Conservation (phyloP, 2,888 invertebrate genomes). For the Catocala fraxini region DNA sequence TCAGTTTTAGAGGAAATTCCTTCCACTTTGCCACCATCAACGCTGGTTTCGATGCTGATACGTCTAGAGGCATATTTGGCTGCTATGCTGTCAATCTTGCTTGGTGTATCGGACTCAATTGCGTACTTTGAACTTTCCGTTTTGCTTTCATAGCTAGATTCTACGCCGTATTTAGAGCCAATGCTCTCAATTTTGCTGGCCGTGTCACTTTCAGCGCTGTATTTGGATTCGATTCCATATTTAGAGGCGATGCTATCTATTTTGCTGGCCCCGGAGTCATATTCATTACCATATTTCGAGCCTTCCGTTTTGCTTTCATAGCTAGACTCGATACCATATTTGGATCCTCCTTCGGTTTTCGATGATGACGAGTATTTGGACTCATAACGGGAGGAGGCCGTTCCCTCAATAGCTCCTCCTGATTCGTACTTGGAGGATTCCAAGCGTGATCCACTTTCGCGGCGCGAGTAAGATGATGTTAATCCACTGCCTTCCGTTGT, state of each 20-base stretch:
- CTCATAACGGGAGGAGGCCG: slow-evolving; percentile 71
- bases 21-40: slow-evolving; percentile 66
- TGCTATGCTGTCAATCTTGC: slow-evolving; percentile 54
- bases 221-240: slow-evolving; percentile 73
- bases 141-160: slow-evolving; percentile 55
- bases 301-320: slow-evolving; percentile 54
- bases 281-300: slow-evolving; percentile 61
- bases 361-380: slow-evolving; percentile 69
- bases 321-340: slow-evolving; percentile 34
- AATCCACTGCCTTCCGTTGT: slow-evolving; percentile 68
- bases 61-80: slow-evolving; percentile 60
- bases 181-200: slow-evolving; percentile 61
- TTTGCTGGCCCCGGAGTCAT: slow-evolving; percentile 64
- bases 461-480: slow-evolving; percentile 71
- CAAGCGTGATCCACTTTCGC: slow-evolving; percentile 75
- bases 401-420: slow-evolving; percentile 70
- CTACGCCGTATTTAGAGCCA: slow-evolving; percentile 70
- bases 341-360: slow-evolving; percentile 55
- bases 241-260: slow-evolving; percentile 72
- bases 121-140: slow-evolving; percentile 49
- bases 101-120: slow-evolving; percentile 45
- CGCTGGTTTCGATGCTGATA: slow-evolving; percentile 60
- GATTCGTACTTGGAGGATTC: slow-evolving; percentile 70
- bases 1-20: slow-evolving; percentile 67
- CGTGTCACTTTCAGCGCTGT: slow-evolving; percentile 62